Evolutionary conservation across 1,140 invertebrate genomes (phyloP), one percentile per base, ranked within the genome.

Genomic region (Drosophila subpulchrella): DNA sequence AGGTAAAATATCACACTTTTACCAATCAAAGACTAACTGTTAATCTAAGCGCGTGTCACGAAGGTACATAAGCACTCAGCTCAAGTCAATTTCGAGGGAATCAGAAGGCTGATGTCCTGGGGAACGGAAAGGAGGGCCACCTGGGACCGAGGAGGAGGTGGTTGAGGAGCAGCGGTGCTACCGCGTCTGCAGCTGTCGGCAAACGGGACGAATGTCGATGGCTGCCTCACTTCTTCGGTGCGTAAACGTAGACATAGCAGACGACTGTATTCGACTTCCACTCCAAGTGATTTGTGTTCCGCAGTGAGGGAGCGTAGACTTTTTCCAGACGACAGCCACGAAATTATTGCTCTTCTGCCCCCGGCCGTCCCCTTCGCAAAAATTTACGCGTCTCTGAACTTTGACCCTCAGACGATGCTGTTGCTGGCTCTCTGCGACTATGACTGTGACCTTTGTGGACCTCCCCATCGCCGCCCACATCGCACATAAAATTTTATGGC

Each of bases 361-460:
- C 20, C 50, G 24, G 27, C 36, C 48, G 12, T 38, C 34, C 32
- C 30, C 30, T 24, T 34, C 48, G 56, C 54, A 59, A 39, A 77
- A 86, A 83, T 79, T 70, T 83, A 83, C 84, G 79, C 76, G 84
- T 74, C 76, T 83, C 67, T 83, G 83, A 83, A 74, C 83, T 88
- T 88, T 89, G 83, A 88, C 83, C 83, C 83, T 74, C 60, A 67
- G 66, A 70, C 57, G 63, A 47, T 67, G 82, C 65, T 66, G 63
- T 50, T 59, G 60, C 61, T 47, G 27, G 48, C 30, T 36, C 30
- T 36, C 11, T 55, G 41, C 32, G 39, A 24, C 38, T 66, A 38
- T n/a, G 46, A 55, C 57, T 75, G 71, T 88, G 82, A 85, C 82
- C 82, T 83, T 74, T 83, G 66, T 74, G 75, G 59, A 57, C 58